Percentiles rank a stretch among this genome's conserved stretches.
These are phyloP conservation scores for Geophilus truncorum DNA, from an alignment of 2,888 invertebrate genomes.

Conservation along the genomic window DNA sequence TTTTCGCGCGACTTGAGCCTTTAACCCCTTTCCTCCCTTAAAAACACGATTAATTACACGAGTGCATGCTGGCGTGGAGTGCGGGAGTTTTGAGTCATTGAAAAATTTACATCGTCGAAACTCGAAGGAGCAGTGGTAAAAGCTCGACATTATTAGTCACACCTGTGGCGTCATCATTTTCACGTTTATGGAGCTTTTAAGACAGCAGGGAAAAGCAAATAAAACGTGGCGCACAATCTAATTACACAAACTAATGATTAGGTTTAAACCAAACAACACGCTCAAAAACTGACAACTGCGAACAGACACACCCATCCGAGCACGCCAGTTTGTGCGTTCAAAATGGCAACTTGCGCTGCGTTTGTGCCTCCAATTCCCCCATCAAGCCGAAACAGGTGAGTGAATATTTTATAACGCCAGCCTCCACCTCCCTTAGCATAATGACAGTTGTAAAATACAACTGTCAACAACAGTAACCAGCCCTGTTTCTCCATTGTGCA, in stretches of 20 bases:
- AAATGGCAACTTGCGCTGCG: background rate
- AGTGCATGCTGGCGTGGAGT: background rate
- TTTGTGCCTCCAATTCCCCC: background rate
- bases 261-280: background rate
- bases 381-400: background rate
- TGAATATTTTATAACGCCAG: background rate
- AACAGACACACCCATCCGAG: background rate
- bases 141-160: background rate
- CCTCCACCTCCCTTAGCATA: background rate
- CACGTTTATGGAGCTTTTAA: slow-evolving; percentile 2
- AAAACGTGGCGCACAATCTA: slow-evolving; percentile 10
- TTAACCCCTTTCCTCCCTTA: no score
- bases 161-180: slow-evolving; percentile 4
- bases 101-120: background rate
- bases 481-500: no score
- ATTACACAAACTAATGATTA: slow-evolving; percentile 10
- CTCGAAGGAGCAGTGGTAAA: background rate
- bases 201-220: background rate
- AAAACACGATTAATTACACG: background rate
- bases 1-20: no score
- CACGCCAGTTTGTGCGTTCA: background rate
- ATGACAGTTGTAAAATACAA: background rate
- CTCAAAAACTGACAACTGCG: background rate
- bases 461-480: background rate
- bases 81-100: background rate